These are phyloP conservation scores for Mycteria americana DNA, from an alignment of 2,797 vertebrate genomes.

Conservation along the genomic window DNA sequence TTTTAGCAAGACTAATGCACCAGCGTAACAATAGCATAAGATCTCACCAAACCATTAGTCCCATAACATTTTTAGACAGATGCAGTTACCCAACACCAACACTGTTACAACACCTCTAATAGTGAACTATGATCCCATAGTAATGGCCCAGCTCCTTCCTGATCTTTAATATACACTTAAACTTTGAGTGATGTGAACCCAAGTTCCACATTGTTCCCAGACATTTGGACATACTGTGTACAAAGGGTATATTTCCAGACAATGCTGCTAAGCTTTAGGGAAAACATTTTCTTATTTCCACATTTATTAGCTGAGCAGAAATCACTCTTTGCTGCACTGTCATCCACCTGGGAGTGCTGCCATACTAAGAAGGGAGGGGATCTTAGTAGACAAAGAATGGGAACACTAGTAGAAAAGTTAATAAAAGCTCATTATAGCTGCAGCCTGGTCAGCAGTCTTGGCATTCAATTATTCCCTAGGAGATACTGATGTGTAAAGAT, in stretches of 20 bases:
- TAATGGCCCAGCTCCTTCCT: not conserved
- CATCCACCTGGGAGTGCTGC: constrained; percentile 33
- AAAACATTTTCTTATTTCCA: constrained; percentile 66
- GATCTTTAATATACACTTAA: constrained; percentile 17
- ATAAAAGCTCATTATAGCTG: constrained; percentile 35
- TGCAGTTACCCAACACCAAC: not conserved
- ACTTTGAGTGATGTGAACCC: constrained; percentile 22
- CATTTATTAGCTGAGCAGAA: constrained; percentile 49
- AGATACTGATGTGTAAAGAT: constrained; percentile 43
- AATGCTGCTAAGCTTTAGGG: constrained; percentile 54
- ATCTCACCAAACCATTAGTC: not conserved
- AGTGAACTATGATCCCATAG: not conserved
- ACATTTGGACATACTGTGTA: not conserved
- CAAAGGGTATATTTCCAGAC: constrained; percentile 43
- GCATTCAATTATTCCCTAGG: constrained; percentile 16
- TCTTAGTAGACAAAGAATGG: not conserved
- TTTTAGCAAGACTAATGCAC: not conserved
- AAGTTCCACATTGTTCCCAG: constrained; percentile 49
- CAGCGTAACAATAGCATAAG: not conserved
- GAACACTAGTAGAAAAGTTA: constrained; percentile 27
- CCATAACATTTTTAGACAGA: not conserved
- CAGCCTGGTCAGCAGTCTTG: constrained; percentile 20
- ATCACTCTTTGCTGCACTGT: constrained; percentile 6
- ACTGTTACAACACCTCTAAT: not conserved
- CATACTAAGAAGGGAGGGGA: not conserved